Conservation (phyloP, 2,888 invertebrate species). For the Leistus spinibarbis region DNA sequence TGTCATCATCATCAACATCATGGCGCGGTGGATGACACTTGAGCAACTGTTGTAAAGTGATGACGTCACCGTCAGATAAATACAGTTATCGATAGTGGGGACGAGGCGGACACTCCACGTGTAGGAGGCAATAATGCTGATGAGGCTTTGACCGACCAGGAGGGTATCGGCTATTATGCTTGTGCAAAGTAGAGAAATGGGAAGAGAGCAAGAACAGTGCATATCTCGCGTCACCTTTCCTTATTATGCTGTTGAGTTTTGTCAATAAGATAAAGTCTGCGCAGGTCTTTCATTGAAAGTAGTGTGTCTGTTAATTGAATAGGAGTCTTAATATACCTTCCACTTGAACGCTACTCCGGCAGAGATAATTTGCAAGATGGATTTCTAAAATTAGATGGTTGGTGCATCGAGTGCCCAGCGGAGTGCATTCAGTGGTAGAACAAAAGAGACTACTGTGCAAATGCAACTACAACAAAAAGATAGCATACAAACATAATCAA, state of each 20-base stretch:
- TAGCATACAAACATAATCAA: too few relatives aligned
- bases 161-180: not conserved
- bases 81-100: slow-evolving; percentile 25
- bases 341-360: not conserved
- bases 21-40: not conserved
- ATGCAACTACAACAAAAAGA: too few relatives aligned
- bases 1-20: slow-evolving; percentile 7
- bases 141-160: slow-evolving; percentile 11
- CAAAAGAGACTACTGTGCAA: too few relatives aligned
- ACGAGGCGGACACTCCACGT: not conserved
- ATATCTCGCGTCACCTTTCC: not conserved
- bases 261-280: not conserved
- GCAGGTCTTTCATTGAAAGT: not conserved
- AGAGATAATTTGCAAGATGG: slow-evolving; percentile 9
- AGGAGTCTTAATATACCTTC: slow-evolving; percentile 14
- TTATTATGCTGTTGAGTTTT: not conserved
- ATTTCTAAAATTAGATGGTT: slow-evolving; percentile 11
- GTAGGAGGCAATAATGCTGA: slow-evolving; percentile 15
- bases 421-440: too few relatives aligned
- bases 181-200: not conserved
- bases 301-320: slow-evolving; percentile 2
- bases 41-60: slow-evolving; percentile 20
- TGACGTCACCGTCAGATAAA: slow-evolving; percentile 28
- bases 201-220: not conserved
- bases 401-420: not conserved